A percentile compares a stretch with the other conserved stretches of the same genome.
phyloP scores from a whole-genome alignment of 2,797 vertebrate genomes.

The Tiaroga cobitis region DNA sequence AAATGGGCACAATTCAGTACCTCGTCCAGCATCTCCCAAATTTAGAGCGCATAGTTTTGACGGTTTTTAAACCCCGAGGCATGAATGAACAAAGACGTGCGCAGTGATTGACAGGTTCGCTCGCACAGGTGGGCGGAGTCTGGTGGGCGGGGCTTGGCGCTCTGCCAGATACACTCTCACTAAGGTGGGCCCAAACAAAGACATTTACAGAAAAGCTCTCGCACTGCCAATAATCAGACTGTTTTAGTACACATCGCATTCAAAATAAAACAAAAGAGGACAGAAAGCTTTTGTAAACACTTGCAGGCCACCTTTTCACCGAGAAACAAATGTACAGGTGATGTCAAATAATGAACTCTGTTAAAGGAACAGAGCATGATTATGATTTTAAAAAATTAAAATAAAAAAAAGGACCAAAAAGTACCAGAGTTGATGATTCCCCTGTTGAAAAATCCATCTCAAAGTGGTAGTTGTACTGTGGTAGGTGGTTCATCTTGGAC shows the following conservation, averaged over 20 bases:
- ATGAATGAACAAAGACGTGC: slow-evolving; percentile 39
- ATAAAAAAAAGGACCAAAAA: not conserved
- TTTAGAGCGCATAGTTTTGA: slow-evolving; percentile 23
- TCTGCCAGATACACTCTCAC: slow-evolving; percentile 68
- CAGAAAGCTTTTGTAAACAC: not conserved
- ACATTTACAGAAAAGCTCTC: slow-evolving; percentile 40
- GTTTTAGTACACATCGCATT: slow-evolving; percentile 15
- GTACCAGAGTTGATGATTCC: not conserved
- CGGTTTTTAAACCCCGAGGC: slow-evolving; percentile 62
- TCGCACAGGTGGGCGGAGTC: slow-evolving; percentile 79
- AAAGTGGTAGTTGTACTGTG: not conserved
- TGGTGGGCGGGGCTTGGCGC: slow-evolving; percentile 71
- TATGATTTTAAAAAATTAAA: too few species aligned
- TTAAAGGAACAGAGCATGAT: not conserved
- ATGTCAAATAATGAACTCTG: not conserved
- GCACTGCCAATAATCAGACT: not conserved
- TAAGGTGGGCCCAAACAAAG: slow-evolving; percentile 63
- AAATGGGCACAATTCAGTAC: slow-evolving; percentile 51
- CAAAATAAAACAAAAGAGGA: slow-evolving; percentile 17
- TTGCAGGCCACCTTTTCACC: slow-evolving; percentile 12
- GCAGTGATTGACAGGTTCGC: slow-evolving; percentile 53
- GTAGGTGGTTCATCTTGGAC: not conserved
- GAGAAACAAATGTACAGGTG: slow-evolving; percentile 11
- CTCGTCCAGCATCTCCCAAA: slow-evolving; percentile 35
- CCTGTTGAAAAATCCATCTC: not conserved